phyloP scores from a whole-genome alignment of 2,797 vertebrate genomes.

The Sebastes matsubarae region DNA sequence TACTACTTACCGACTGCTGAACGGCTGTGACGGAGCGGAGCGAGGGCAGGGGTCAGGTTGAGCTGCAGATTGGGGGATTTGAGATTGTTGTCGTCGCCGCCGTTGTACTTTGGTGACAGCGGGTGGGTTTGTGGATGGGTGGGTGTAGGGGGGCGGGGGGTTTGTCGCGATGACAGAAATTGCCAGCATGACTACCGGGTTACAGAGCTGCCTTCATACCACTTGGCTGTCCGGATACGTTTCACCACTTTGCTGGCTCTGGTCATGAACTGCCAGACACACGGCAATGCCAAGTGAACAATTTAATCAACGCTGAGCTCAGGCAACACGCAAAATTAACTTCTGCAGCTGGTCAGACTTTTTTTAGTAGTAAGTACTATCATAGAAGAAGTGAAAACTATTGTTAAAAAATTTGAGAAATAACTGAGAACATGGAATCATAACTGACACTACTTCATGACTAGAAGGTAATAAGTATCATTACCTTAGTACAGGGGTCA shows the following conservation, averaged over 20 bases:
- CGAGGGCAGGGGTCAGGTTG: constrained; percentile 47
- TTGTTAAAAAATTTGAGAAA: neutral
- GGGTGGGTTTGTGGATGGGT: constrained; percentile 1
- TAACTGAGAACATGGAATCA: neutral
- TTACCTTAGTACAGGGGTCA: too few relatives aligned
- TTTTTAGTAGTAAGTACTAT: neutral
- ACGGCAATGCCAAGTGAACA: constrained; percentile 70
- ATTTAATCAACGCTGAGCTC: constrained; percentile 74
- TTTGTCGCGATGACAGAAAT: constrained; percentile 1
- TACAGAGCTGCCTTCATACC: constrained; percentile 74
- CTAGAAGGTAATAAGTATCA: neutral
- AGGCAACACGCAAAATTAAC: constrained; percentile 52
- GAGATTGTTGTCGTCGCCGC: constrained; percentile 32
- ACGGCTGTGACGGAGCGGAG: constrained; percentile 42
- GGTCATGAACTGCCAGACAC: constrained; percentile 47
- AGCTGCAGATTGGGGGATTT: constrained; percentile 67
- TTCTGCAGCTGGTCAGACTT: constrained; percentile 12
- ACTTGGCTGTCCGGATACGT: constrained; percentile 84
- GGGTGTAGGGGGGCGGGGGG: neutral
- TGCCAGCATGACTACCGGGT: constrained; percentile 22
- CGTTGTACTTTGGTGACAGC: constrained; percentile 25
- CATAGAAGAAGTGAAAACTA: neutral
- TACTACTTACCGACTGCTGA: constrained; percentile 54
- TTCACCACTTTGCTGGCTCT: constrained; percentile 71
- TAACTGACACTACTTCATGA: neutral